Evolutionary conservation across 2,888 invertebrate species (phyloP).

Genomic region (Omphaloscelis lunosa): DNA sequence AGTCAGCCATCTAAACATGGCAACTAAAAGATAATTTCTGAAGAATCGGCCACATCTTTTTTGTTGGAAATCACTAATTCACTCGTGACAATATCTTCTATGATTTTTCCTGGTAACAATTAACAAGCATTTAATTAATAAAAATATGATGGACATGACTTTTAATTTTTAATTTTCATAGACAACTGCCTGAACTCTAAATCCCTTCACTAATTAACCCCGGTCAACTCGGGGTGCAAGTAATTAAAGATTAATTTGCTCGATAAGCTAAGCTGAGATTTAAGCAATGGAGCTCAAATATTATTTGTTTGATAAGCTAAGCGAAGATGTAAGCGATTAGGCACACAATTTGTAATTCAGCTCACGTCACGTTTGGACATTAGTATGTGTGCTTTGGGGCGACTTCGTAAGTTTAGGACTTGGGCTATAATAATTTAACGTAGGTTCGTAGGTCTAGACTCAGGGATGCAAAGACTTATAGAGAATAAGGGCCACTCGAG

Average conservation of each 20-base stretch:
- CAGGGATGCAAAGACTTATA: too few species aligned
- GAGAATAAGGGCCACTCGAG: too few species aligned
- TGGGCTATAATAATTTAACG: conserved; percentile 19
- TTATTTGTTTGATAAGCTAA: conserved; percentile 57
- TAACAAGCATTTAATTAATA: background rate
- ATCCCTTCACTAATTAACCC: conserved; percentile 40
- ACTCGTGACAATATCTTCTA: too few species aligned
- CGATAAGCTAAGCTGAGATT: conserved; percentile 50
- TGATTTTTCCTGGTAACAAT: background rate
- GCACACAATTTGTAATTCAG: conserved; percentile 61
- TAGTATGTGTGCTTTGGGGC: conserved; percentile 51
- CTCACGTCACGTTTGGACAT: conserved; percentile 63
- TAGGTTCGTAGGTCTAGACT: background rate
- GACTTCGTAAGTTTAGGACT: conserved; percentile 37
- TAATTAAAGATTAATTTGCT: conserved; percentile 60
- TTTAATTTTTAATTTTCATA: background rate
- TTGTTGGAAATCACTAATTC: background rate
- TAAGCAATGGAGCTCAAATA: conserved; percentile 54
- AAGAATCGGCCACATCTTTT: background rate
- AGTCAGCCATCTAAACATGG: background rate
- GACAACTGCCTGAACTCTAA: conserved; percentile 8
- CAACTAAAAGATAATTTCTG: background rate
- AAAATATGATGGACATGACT: background rate
- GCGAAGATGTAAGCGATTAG: conserved; percentile 61
- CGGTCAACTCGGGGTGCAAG: conserved; percentile 50